Conservation (phyloP, 1,140 invertebrate genomes). For the Cephus cinctus region DNA sequence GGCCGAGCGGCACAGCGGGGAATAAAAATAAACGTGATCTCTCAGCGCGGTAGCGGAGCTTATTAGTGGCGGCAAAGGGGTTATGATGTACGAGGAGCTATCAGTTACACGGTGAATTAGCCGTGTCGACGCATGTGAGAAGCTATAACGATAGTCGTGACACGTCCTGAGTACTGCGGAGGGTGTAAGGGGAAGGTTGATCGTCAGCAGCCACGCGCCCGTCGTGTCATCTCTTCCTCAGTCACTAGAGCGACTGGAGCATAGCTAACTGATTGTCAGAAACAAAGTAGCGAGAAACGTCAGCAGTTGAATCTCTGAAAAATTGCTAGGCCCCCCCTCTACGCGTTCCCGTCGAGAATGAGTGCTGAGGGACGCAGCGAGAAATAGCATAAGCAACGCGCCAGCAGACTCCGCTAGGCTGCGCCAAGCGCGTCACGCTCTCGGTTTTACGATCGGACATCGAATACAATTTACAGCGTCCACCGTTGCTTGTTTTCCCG, state of each 20-base stretch:
- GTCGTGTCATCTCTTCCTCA: neutral
- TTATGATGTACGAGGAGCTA: constrained; percentile 20
- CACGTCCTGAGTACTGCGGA: constrained; percentile 1
- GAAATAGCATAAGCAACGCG: too few species aligned
- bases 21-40: constrained; percentile 14
- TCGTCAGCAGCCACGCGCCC: too few species aligned
- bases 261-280: too few species aligned
- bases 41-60: constrained; percentile 8
- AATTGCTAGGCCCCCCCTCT: too few species aligned
- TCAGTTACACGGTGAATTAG: constrained; percentile 21
- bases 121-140: constrained; percentile 14
- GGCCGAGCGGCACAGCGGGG: neutral
- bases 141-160: constrained; percentile 21
- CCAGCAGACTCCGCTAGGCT: too few species aligned
- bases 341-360: too few species aligned
- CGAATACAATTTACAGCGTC: constrained; percentile 43
- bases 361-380: too few species aligned
- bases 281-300: too few species aligned
- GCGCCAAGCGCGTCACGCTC: too few species aligned
- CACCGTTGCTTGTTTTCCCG: constrained; percentile 21
- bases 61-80: constrained; percentile 16
- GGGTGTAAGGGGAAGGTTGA: too few species aligned
- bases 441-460: constrained; percentile 41
- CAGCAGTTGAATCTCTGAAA: too few species aligned
- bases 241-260: neutral